phyloP scores from a whole-genome alignment of 2,113 vertebrate genomes.

The Eulemur macaco region DNA sequence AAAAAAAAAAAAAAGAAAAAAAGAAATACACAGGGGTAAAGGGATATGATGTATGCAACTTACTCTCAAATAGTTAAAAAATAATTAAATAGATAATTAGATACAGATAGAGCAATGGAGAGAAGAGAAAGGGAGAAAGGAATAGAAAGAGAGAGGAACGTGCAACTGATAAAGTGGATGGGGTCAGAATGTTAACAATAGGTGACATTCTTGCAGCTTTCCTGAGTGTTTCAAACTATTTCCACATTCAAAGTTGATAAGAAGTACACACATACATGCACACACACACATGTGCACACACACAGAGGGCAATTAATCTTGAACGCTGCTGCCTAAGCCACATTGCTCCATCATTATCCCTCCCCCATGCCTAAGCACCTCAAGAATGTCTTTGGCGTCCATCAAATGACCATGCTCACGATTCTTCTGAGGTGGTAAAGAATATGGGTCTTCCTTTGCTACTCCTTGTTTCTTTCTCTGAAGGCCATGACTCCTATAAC shows the following conservation, averaged over 20 bases:
- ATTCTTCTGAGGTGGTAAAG: neutral
- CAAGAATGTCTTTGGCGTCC: neutral
- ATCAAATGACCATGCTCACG: neutral
- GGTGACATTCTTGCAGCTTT: neutral
- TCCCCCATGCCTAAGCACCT: neutral
- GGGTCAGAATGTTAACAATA: neutral
- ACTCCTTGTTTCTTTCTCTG: neutral
- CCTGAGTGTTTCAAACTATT: slow-evolving; percentile 24
- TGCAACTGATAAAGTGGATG: neutral
- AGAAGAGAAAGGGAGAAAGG: neutral
- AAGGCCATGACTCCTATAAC: neutral
- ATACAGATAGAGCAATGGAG: neutral
- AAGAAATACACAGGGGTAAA: neutral
- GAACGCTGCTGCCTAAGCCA: neutral
- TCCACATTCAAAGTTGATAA: neutral
- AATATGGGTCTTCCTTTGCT: neutral
- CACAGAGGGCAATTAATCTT: neutral
- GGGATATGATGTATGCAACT: neutral
- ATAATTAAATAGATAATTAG: neutral
- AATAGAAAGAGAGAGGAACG: neutral
- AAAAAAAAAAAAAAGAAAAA: too few relatives aligned
- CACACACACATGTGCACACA: neutral
- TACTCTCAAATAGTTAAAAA: slow-evolving; percentile 32
- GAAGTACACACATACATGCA: neutral
- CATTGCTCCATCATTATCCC: neutral